Base-by-base conservation (phyloP, 2,797 vertebrate genomes). In the Trachops cirrhosus region DNA sequence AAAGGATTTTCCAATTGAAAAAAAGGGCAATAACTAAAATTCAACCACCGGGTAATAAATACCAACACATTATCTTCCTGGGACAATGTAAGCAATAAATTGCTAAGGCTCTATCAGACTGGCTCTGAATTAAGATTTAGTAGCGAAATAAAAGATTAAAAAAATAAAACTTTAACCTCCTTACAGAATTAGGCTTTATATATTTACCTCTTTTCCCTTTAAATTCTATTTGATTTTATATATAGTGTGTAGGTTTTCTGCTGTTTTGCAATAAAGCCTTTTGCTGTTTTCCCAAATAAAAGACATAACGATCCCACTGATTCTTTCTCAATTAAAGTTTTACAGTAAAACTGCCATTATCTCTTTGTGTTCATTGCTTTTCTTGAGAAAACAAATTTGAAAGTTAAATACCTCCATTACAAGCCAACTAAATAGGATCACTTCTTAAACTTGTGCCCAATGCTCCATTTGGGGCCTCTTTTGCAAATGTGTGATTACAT, bases 371-470 rank as follows among this genome's bases (percentile, higher is more conserved):
- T 85, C 39, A 86, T 94, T 95, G 88, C 90, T 93, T 94, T 95
- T 29, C 50, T 91, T 64, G 3, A 83, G 77, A 59, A 95, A 89
- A 62, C 9, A 95, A 92, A 21, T 71, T 41, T 70, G 74, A 94
- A 80, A 91, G 93, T 95, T 88, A 97, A 96, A 85, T 54, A 79
- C 15, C 9, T 70, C 26, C 1, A 57, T 80, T 74, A 73, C 5
- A 94, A 96, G 87, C 67, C 59, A 94, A 86, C 21, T 94, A 93
- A 89, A 84, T 68, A 91, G 80, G 90, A 95, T 70, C 39, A 32
- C 11, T 68, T 91, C 79, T 96, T 86, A 96, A 94, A 84, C 26
- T n/a, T 91, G 48, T 78, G 77, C 57, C 84, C 91, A 95, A 46
- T 74, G 57, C 85, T 95, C 46, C 87, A 85, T 85, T 93, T 71